Conservation (phyloP, 2,888 invertebrate genomes). For the Stenodera caucasica region DNA sequence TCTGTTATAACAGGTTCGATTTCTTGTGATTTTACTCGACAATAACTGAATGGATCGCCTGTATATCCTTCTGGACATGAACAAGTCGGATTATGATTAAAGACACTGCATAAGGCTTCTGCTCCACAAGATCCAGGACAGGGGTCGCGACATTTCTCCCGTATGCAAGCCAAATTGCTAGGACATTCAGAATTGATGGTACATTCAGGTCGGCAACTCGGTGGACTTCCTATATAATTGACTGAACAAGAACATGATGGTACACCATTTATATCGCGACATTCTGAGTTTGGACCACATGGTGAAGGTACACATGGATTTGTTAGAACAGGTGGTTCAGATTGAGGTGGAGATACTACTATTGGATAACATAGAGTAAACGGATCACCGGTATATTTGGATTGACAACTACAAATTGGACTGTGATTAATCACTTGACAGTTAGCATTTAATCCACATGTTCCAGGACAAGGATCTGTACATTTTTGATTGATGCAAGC, state of each 20-base stretch:
- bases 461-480: conserved; percentile 67
- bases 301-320: conserved; percentile 78
- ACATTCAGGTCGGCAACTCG: conserved; percentile 80
- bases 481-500: conserved; percentile 77
- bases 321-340: conserved; percentile 42
- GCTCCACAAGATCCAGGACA: conserved; percentile 78
- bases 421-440: conserved; percentile 57
- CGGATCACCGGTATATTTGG: conserved; percentile 68
- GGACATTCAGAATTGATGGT: conserved; percentile 74
- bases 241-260: conserved; percentile 76
- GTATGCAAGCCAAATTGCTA: conserved; percentile 72
- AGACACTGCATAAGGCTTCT: conserved; percentile 72
- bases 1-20: conserved; percentile 41
- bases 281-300: conserved; percentile 78
- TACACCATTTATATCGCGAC: conserved; percentile 66
- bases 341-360: conserved; percentile 41
- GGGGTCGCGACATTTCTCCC: conserved; percentile 74
- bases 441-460: conserved; percentile 64
- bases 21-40: conserved; percentile 59
- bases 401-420: conserved; percentile 71
- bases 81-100: conserved; percentile 76
- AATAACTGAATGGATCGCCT: conserved; percentile 77
- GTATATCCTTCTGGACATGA: conserved; percentile 71
- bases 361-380: conserved; percentile 64
- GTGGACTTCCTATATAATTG: conserved; percentile 73